These are phyloP conservation scores for Sarcophaga peregrina DNA, from an alignment of 1,140 invertebrate species.

Conservation along the genomic window DNA sequence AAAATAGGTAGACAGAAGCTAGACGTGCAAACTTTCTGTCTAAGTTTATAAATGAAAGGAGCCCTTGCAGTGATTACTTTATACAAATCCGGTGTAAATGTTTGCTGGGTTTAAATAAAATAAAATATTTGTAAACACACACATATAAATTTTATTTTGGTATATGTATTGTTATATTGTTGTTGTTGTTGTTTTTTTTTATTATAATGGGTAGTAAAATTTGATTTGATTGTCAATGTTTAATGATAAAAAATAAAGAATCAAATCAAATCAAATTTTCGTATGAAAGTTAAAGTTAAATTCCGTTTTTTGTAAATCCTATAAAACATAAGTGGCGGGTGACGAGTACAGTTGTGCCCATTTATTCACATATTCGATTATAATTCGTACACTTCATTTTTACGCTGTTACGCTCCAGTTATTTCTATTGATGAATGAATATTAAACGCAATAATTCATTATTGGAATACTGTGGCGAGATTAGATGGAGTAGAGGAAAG, in stretches of 20 bases:
- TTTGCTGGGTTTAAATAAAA: too few species aligned
- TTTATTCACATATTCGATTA: background rate
- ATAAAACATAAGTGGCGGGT: background rate
- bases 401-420: constrained; percentile 17
- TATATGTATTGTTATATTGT: background rate
- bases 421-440: constrained; percentile 5
- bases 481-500: too few species aligned
- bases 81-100: too few species aligned
- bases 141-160: too few species aligned
- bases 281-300: constrained; percentile 18
- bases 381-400: background rate
- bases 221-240: constrained; percentile 36
- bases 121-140: too few species aligned
- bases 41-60: too few species aligned
- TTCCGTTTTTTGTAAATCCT: background rate
- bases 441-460: background rate
- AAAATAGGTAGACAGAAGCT: too few species aligned
- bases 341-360: constrained; percentile 22
- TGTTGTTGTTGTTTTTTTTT: constrained; percentile 31
- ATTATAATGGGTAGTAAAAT: constrained; percentile 38
- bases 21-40: too few species aligned
- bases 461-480: background rate
- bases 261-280: too few species aligned
- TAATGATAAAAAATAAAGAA: constrained; percentile 31
- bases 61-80: too few species aligned